Evolutionary conservation across 2,113 vertebrate genomes (phyloP), one percentile per base, ranked within the genome.

Genomic region (Etheostoma spectabile): DNA sequence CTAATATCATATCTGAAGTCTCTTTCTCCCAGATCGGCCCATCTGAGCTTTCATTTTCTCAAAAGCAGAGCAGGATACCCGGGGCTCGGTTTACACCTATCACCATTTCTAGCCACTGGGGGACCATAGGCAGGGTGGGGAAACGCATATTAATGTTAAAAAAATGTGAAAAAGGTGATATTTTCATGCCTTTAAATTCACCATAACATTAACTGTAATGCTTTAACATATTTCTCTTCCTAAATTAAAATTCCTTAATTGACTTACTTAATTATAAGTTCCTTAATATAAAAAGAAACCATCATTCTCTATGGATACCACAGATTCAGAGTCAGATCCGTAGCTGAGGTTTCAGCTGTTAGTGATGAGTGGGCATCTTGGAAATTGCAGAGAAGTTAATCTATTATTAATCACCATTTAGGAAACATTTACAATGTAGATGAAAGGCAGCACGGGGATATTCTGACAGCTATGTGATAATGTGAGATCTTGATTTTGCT

Each of bases 371-470:
- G 68, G 86, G 73, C 88, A 82, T 73, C 53, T 85, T 86, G 82
- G 83, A 86, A 88, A 88, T 73, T 42, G 90, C 71, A 75, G 59
- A 75, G 79, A 85, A 86, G 83, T 93, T 94, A 90, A 93, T 95
- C 86, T 90, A 94, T 94, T 94, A 95, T 94, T 94, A 71, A 94
- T 91, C 83, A 74, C 83, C 89, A 80, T 86, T 95, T 91, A 82
- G 70, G 72, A 82, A 85, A 85, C 80, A 76, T 91, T 88, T 57
- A 77, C 69, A 66, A 78, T 65, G 65, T 72, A 62, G 77, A 85
- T 80, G 74, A 74, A 87, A 84, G 70, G 66, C 51, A 19, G 48
- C 56, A 55, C 45, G 19, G 51, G 8, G 67, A 80, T 65, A 80
- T 84, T 61, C 81, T 85, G 82, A 83, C 81, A 85, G 71, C 64